Base-by-base conservation (phyloP, 2,797 vertebrate species). In the Leptodactylus fallax region DNA sequence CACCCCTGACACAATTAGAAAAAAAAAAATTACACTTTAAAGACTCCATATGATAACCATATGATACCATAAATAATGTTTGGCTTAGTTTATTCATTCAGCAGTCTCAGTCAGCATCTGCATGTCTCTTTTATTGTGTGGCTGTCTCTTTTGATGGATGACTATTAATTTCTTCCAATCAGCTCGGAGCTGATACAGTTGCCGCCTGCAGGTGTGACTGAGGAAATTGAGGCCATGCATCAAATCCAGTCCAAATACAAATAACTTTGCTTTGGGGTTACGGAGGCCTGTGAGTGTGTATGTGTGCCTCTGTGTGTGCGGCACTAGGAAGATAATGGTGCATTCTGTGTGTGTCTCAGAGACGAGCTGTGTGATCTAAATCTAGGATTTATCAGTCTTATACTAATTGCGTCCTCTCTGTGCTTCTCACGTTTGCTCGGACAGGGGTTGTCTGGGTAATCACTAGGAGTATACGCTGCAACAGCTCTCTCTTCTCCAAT, bases 61-160 rank as follows among this genome's bases (percentile, higher is more conserved):
- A 36, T n/a, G n/a, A n/a, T 36, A 36, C 36, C 36, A 36, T 36
- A 36, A 36, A 36, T 36, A 36, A 36, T 1, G 36, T 36, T 36
- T 36, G 36, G 36, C 36, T 36, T 36, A 36, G 36, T 36, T 36
- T 36, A 36, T 36, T 36, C 36, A 36, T 36, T 36, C 36, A 7
- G 69, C 36, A 61, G 87, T 87, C 86, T 78, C 60, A 9, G 27
- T 12, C 49, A 25, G 79, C 16, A 49, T 36, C 16, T 58, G 72
- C 14, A 45, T 83, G 71, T 89, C 84, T 86, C 72, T 83, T 71
- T 85, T 4, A 51, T 65, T 10, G 67, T 27, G 76, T 14, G 45
- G n/a, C 76, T 79, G 86, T 82, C 83, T 77, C 67, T 85, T 23
- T 82, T 90, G 90, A 91, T 90, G 87, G 88, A 91, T 90, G 85